Evolutionary conservation across 2,888 invertebrate species (phyloP).

Genomic region (Aromia moschata): DNA sequence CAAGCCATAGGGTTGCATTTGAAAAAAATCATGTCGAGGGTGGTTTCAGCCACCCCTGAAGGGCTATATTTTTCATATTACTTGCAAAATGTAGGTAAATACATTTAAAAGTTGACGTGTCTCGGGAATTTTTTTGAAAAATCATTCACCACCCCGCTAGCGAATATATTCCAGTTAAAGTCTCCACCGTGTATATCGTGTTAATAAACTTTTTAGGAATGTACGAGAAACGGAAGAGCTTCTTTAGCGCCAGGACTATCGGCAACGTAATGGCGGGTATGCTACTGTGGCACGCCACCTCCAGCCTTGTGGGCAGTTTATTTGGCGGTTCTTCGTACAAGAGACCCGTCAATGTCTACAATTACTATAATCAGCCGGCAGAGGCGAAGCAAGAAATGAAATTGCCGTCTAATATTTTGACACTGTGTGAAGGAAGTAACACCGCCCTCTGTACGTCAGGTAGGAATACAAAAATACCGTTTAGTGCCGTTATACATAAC

Average conservation of each 20-base stretch:
- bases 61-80: no score
- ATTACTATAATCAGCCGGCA: constrained; percentile 56
- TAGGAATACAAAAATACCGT: no score
- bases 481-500: no score
- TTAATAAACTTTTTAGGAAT: constrained; percentile 29
- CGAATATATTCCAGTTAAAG: no score
- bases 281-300: constrained; percentile 52
- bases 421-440: constrained; percentile 55
- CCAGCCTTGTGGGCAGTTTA: constrained; percentile 37
- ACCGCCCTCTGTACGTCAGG: constrained; percentile 54
- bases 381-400: constrained; percentile 52
- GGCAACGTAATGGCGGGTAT: constrained; percentile 55
- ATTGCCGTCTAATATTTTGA: constrained; percentile 54
- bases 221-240: constrained; percentile 44
- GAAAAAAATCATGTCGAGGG: no score
- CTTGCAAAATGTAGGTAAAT: no score
- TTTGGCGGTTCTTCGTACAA: constrained; percentile 30
- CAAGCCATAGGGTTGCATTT: no score
- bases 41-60: no score
- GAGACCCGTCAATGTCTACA: constrained; percentile 54
- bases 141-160: no score
- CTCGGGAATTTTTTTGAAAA: no score
- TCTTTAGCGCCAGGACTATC: constrained; percentile 53
- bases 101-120: no score
- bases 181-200: no score